A percentile compares a stretch with the other conserved stretches of the same genome.
Evolutionary conservation across 1,140 invertebrate species (phyloP).

Genomic region (Drosophila mauritiana): DNA sequence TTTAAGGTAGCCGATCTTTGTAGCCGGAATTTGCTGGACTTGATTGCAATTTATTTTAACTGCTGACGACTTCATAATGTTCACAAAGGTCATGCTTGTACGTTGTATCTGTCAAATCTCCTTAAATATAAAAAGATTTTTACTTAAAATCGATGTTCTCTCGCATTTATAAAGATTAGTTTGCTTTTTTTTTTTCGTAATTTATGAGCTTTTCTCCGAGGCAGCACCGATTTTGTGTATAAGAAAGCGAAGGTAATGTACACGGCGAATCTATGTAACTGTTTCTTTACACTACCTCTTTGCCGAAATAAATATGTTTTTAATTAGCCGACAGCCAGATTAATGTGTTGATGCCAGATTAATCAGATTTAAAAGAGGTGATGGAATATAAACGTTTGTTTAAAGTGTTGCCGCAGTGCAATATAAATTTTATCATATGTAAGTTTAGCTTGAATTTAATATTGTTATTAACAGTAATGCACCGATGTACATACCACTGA

Average conservation of each 20-base stretch:
- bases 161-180: slow-evolving; percentile 63
- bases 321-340: slow-evolving; percentile 50
- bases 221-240: slow-evolving; percentile 55
- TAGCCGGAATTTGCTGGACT: slow-evolving; percentile 22
- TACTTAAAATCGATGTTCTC: slow-evolving; percentile 40
- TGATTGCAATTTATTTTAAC: slow-evolving; percentile 42
- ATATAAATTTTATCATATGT: no score
- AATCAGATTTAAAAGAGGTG: not conserved
- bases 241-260: slow-evolving; percentile 40
- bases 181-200: slow-evolving; percentile 14
- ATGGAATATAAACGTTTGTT: not conserved
- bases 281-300: not conserved
- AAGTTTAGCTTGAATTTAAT: no score
- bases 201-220: slow-evolving; percentile 30
- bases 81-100: slow-evolving; percentile 67
- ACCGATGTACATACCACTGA: not conserved
- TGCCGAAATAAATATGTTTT: slow-evolving; percentile 67
- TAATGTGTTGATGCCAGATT: slow-evolving; percentile 10
- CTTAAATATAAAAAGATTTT: slow-evolving; percentile 56
- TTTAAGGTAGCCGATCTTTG: slow-evolving; percentile 9
- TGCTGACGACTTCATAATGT: slow-evolving; percentile 52
- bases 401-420: no score
- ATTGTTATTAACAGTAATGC: no score
- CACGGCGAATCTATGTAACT: slow-evolving; percentile 5
- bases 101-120: slow-evolving; percentile 43